Evolutionary conservation across 2,113 vertebrate genomes (phyloP), one percentile per base, ranked within the genome.

Genomic region (Willisornis vidua): DNA sequence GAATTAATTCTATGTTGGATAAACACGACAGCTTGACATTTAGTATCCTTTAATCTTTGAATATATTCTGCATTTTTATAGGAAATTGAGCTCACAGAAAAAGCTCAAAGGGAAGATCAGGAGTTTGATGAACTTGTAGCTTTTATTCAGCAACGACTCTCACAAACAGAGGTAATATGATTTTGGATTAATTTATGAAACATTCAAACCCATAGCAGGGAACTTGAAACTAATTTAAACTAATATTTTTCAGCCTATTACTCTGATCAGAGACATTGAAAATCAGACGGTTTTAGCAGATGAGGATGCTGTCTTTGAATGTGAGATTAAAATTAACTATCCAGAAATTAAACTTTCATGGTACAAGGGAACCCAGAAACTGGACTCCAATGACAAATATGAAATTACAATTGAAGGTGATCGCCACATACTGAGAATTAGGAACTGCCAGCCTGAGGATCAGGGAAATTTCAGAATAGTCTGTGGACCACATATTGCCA

Each of bases 351-450:
- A 98, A 15, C 98, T 99, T 49, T 98, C 98, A 49, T 99, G 99
- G 99, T 99, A 99, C 98, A 99, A 99, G 95, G 99, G 99, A 76
- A 99, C 99, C 9, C 98, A 99, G 97, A 99, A 99, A 97, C 97
- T 99, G 96, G 98, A 99, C 35, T 98, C 96, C 62, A 98, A 94
- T 92, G 96, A 98, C 79, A 99, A 99, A 95, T 99, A 99, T 59
- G 98, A 99, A 77, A 99, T 99, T 97, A 97, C 95, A 93, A 97
- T 98, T 12, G 96, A 98, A 41, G 99, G 98, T 39, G 98, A 99
- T 88, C 97, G 51, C 31, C 99, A 99, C 88, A 98, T 82, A 57
- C 97, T 99, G 94, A 98, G 97, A 97, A 98, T 99, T 96, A 99
- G 96, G 88, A 97, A 98, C 80, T 99, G 99, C 96, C 98, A 98